A percentile compares a stretch with the other conserved stretches of the same genome.
These are phyloP conservation scores for Gobiocypris rarus DNA, from an alignment of 2,113 vertebrate genomes.

Conservation along the genomic window DNA sequence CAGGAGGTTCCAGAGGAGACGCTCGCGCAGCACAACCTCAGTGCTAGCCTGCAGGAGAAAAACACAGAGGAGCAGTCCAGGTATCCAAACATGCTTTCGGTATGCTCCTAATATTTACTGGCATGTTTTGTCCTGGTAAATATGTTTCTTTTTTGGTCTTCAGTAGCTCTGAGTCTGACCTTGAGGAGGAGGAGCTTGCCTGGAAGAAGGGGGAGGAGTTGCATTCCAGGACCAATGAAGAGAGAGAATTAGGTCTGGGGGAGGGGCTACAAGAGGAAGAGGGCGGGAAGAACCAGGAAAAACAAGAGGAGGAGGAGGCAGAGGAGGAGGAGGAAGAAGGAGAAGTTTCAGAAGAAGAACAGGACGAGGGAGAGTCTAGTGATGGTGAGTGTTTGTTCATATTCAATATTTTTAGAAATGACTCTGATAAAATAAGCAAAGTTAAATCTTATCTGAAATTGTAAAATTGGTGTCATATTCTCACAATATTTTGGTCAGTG, in stretches of 20 bases:
- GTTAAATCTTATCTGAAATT: background rate
- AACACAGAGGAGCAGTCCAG: conserved; percentile 77
- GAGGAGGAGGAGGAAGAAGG: conserved; percentile 48
- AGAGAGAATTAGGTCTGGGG: conserved; percentile 67
- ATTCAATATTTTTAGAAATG: background rate
- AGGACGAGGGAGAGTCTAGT: conserved; percentile 77
- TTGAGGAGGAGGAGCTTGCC: conserved; percentile 80
- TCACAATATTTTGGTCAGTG: conserved; percentile 37
- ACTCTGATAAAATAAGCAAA: background rate
- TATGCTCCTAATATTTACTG: background rate
- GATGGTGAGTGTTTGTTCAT: conserved; percentile 75
- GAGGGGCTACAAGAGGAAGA: conserved; percentile 60
- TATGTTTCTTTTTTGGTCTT: conserved; percentile 6
- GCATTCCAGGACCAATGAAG: conserved; percentile 74
- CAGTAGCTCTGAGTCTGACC: conserved; percentile 90
- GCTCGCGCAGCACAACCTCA: conserved; percentile 87
- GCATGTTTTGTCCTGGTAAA: background rate
- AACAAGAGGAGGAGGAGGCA: conserved; percentile 56
- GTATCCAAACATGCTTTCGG: conserved; percentile 64
- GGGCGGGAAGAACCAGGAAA: conserved; percentile 62
- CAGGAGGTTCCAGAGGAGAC: conserved; percentile 90
- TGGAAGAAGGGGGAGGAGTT: conserved; percentile 82
- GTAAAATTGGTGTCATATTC: background rate
- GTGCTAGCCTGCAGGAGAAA: conserved; percentile 77
- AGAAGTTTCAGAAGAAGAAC: conserved; percentile 49